Evolutionary conservation across 2,888 invertebrate species (phyloP), one percentile per base, ranked within the genome.

Genomic region (Aleiodes testaceus): DNA sequence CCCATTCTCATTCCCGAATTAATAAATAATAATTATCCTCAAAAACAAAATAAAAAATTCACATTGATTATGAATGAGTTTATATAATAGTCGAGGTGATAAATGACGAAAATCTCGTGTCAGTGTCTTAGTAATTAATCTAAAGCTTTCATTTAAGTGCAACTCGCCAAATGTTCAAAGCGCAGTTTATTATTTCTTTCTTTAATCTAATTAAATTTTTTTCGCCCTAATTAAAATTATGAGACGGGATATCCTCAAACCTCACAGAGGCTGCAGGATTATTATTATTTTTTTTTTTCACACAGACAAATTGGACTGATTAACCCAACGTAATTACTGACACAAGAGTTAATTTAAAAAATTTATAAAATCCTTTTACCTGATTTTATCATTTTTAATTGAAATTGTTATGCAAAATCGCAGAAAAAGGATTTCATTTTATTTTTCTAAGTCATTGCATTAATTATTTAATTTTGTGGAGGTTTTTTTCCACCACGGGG

Each of bases 401-500:
- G 18, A 53, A 44, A 66, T 49, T 55, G 22, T 64, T 73, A 59
- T 64, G 42, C 16, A 44, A 30, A 42, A 52, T 55, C 11, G 36
- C 36, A 59, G 26, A 66, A 52, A 49, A 53, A 4, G 44, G 66
- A 53, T 45, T 59, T 69, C 45, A 36, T 53, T 68, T 66, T 55
- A 63, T 69, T 61, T 36, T 50, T 67, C 45, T 63, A 55, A 53
- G 2, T 44, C 36, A 22, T 61, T 67, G 49, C 45, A 18, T 11
- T 20, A n/a, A n/a, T 66, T 64, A 44, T 70, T 80, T 83, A 86
- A 75, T 86, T 86, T 71, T 87, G 85, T 12, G 82, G 66, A 50
- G 88, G 85, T 81, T 91, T 89, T 75, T 91, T 91, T 1, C 92
- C 92, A 26, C 93, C 94, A 72, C 96, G 90, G 67, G 98, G 98